Evolutionary conservation across 1,140 invertebrate genomes (phyloP).

Genomic region (Drosophila pruinosa): DNA sequence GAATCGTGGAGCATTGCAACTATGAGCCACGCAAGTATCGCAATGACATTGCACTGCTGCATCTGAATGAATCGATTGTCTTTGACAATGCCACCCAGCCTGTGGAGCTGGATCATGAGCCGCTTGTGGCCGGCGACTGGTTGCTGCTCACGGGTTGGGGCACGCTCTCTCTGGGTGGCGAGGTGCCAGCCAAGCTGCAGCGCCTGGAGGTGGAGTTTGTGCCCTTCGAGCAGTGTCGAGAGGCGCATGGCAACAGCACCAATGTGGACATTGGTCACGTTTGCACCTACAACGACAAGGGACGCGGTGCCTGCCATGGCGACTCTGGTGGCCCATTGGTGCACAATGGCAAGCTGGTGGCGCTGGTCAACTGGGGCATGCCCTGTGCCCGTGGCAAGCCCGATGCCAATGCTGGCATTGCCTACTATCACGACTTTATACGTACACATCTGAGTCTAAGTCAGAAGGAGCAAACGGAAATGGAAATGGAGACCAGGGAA

Average conservation of each 20-base stretch:
- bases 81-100: constrained; percentile 83
- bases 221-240: constrained; percentile 69
- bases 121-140: constrained; percentile 53
- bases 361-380: constrained; percentile 85
- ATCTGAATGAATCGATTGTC: constrained; percentile 81
- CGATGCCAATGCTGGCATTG: constrained; percentile 84
- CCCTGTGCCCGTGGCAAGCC: constrained; percentile 84
- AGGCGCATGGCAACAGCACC: constrained; percentile 60
- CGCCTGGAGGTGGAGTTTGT: constrained; percentile 73
- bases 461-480: constrained; percentile 9
- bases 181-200: constrained; percentile 70
- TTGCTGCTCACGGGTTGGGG: constrained; percentile 85
- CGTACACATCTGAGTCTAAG: constrained; percentile 62
- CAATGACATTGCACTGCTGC: constrained; percentile 85
- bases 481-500: constrained; percentile 9
- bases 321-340: constrained; percentile 83
- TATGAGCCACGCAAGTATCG: constrained; percentile 74
- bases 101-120: constrained; percentile 62
- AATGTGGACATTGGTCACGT: constrained; percentile 83
- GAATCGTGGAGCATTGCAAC: constrained; percentile 67
- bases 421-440: constrained; percentile 83
- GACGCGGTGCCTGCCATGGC: constrained; percentile 85
- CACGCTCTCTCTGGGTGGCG: constrained; percentile 75
- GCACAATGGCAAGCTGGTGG: constrained; percentile 82
- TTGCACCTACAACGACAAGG: constrained; percentile 85